Evolutionary conservation across 2,113 vertebrate species (phyloP), one percentile per base, ranked within the genome.

Genomic region (Microtus oregoni): DNA sequence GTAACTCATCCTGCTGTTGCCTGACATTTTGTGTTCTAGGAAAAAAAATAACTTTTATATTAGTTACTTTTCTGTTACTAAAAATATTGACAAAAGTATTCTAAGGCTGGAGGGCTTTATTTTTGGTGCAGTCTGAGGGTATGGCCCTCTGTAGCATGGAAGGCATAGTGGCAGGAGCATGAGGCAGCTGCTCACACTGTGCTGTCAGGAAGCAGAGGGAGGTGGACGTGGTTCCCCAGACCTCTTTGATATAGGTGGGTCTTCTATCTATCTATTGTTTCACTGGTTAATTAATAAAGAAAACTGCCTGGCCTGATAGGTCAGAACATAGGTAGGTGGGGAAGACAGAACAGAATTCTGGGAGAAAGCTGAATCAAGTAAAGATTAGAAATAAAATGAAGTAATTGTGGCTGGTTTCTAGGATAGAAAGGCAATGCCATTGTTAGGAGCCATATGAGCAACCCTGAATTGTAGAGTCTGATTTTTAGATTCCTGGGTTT

Each of bases 11-110:
- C 91, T 61, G 38, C 38, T 63, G 76, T 75, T 24, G 26, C 41
- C 22, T 93, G 81, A 87, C 68, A 77, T 86, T 65, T 92, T 73
- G 38, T 95, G 24, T 86, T 85, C 50, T 88, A 86, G 41, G 3
- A 72, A 94, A 87, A 87, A 7, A 3, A 72, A 94, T 52, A 87
- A 7, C 12, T 58, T 96, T 82, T 50, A 35, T 50, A 24, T 68
- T 50, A 68, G 83, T 50, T 22, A 47, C 10, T 47, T 68, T 35
- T 67, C 63, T 86, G 41, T 47, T 22, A 47, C 63, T 68, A 47
- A 86, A 17, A 86, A 67, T 86, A 86, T 22, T 35, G 28, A 67
- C 63, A 35, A 47, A 86, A 50, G 83, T 35, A 47, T 35, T 67
- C 30, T 30, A 67, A 86, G 83, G 63, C 38, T 19, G 15, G 15